Base-by-base conservation (phyloP, 1,140 invertebrate genomes). In the Danaus melanippus region DNA sequence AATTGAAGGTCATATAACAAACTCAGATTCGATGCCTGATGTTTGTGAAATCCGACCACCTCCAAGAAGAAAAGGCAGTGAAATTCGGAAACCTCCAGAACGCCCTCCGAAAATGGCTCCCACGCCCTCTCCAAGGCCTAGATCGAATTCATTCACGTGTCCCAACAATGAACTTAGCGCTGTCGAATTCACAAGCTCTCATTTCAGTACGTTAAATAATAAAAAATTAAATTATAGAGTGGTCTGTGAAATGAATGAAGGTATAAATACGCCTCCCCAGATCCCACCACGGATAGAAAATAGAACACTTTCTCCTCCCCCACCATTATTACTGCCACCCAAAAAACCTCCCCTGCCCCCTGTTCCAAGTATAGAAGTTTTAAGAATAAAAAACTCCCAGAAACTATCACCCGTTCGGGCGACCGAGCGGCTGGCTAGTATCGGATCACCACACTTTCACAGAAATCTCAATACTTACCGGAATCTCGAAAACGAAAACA, bases 311-410 rank as follows among this genome's bases (percentile, higher is more conserved):
- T 72, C 89, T n/a, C 90, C 89, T 42, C 89, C 91, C 1, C 89
- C 88, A 17, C 92, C 89, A 48, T 69, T 90, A 70, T 74, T 88
- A 66, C 60, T 91, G 67, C 90, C 90, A 10, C 90, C 91, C 32
- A 90, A 91, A 74, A 93, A 93, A 79, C 92, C 92, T 43, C 92
- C 92, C 10, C 72, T 93, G 60, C 92, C 92, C 57, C 92, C 92
- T 8, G 90, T 92, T 46, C 90, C 92, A 15, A 90, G 89, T 60
- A 88, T 90, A 71, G 92, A 89, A 75, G 85, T 88, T 4, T 71
- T 87, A 56, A 69, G 88, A 58, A 79, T 87, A 54, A 89, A 89
- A 67, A 83, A 77, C 49, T 68, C 75, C 5, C 71, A 85, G 42
- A 88, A 86, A 79, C 71, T 72, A 21, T 81, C 81, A 0, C 77